Evolutionary conservation across 2,797 vertebrate species (phyloP), one percentile per base, ranked within the genome.

Genomic region (Masticophis lateralis): DNA sequence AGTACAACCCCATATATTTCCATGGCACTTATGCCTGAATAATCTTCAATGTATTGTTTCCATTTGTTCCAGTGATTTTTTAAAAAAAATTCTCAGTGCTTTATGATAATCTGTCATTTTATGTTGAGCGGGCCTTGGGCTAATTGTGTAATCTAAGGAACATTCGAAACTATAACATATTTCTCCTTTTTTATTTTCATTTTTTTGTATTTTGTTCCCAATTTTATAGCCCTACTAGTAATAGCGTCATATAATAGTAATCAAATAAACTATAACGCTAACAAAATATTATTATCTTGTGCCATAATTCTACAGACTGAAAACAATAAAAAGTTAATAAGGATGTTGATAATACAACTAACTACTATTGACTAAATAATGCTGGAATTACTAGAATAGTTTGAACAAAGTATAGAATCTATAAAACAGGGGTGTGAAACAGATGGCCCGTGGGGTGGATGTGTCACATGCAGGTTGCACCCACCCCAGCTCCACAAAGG

Each of bases 391-490:
- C 14, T 20, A 28, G 27, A 11, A 59, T 59, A 9, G 32, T 37
- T 37, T 28, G 7, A 1, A 57, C 14, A 88, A 43, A 7, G 11
- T 56, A 66, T 13, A 28, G 27, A 59, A 12, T 79, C 8, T 86
- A 22, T 59, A 59, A 60, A 60, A 25, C 12, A 63, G 11, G 61
- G 61, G 11, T 66, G 28, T 66, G 11, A 66, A 66, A n/a, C 61
- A n/a, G 61, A 28, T 4, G 4, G 27, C 61, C 25, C 1, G 4
- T 1, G 27, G 4, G 4, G 4, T n/a, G 27, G 28, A n/a, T 66
- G 61, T 0, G 0, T n/a, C 27, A 66, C 27, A 14, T 2, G 11
- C 27, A n/a, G 27, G 27, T 12, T 1, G 0, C 27, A 2, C 4
- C 11, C 27, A 66, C 61, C 61, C 27, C 4, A 66, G 27, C 61